phyloP scores from a whole-genome alignment of 2,888 invertebrate genomes.

The Lycia hirtaria region DNA sequence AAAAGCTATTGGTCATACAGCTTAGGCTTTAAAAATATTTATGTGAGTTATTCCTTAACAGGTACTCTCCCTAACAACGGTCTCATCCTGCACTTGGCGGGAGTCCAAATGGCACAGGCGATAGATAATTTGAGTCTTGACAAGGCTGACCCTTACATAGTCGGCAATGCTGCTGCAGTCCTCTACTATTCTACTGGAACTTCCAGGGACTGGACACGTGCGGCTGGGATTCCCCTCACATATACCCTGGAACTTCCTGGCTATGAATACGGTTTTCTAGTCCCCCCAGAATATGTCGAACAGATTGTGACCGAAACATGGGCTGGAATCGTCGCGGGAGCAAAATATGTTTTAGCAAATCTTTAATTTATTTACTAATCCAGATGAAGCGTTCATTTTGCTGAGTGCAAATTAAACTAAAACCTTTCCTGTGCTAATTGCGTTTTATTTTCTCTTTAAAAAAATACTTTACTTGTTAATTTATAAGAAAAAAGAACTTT shows the following conservation, averaged over 20 bases:
- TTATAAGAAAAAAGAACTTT: too few species aligned
- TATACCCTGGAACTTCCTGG: constrained; percentile 89
- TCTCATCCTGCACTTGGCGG: constrained; percentile 71
- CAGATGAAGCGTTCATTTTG: too few species aligned
- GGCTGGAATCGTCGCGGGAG: constrained; percentile 81
- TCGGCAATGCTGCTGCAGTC: constrained; percentile 84
- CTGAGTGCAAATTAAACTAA: too few species aligned
- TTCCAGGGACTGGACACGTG: constrained; percentile 89
- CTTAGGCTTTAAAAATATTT: neutral
- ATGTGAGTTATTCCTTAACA: constrained; percentile 40
- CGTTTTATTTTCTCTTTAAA: too few species aligned
- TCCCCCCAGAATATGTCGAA: constrained; percentile 81
- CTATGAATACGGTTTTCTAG: constrained; percentile 84
- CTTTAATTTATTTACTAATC: constrained; percentile 35
- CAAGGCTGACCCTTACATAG: constrained; percentile 73
- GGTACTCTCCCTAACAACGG: constrained; percentile 82
- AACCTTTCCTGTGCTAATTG: too few species aligned
- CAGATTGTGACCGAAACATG: constrained; percentile 87
- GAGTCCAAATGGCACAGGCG: constrained; percentile 70
- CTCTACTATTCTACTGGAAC: constrained; percentile 87
- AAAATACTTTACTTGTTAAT: too few species aligned
- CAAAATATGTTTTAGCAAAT: constrained; percentile 54
- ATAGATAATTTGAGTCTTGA: constrained; percentile 74
- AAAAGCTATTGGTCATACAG: neutral
- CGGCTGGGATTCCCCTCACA: constrained; percentile 83